Base-by-base conservation (phyloP, 2,888 invertebrate genomes). In the Drosophila bunnanda region DNA sequence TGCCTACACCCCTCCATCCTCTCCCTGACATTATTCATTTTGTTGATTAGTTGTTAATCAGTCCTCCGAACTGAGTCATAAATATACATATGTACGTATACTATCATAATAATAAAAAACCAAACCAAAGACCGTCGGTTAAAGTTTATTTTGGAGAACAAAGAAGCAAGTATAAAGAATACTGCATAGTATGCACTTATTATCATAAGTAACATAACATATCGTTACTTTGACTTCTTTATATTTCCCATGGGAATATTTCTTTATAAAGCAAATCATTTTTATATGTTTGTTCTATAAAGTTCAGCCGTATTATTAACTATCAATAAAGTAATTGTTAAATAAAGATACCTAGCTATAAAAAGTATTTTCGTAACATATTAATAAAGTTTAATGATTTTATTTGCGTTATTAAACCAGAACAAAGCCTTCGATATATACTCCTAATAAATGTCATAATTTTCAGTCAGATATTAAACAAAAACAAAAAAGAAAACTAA, bases 11-110 rank as follows among this genome's bases (percentile, higher is more conserved):
- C 22, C 6, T 20, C 28, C 22, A 17, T 4, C 41, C 0, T 7
- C n/a, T 17, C 44, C 22, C 36, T 32, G 44, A 12, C 17, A 53
- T 69, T 54, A 53, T 48, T 67, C 52, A 67, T 12, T 38, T 46
- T 68, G 38, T 38, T 68, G 66, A 68, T 56, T 55, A 55, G 55
- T 52, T 68, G 34, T 55, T 55, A 43, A 57, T 66, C 57, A 57
- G 50, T 36, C 17, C 32, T 17, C 34, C 25, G 17, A 8, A 54
- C 58, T 69, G 69, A 70, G 22, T 69, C 69, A 70, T 32, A 53
- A 28, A 25, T 8, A 34, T 13, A 17, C 15, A n/a, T 10, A 5
- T 17, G 38, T n/a, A 39, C 36, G 15, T 36, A n/a, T 22, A 20
- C 22, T 22, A 25, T 25, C 6, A 32, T 30, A 7, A 15, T 15